A percentile compares a stretch with the other conserved stretches of the same genome.
These are phyloP conservation scores for Epicauta chinensis DNA, from an alignment of 1,140 invertebrate genomes.

Conservation along the genomic window DNA sequence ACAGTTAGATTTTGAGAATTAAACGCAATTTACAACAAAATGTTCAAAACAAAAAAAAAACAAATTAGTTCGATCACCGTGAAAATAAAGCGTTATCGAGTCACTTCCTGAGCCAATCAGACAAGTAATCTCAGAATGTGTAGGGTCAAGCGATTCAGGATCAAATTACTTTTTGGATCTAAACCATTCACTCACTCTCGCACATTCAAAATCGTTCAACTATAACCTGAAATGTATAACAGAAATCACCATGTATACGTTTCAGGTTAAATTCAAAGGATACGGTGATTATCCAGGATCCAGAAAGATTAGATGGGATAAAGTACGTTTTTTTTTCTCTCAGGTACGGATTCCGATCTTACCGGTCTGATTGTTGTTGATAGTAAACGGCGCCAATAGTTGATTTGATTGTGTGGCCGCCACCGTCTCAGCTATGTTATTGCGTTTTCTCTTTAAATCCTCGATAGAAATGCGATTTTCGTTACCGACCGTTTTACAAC, in stretches of 20 bases:
- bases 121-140: conserved; percentile 29
- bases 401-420: conserved; percentile 30
- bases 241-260: too few relatives aligned
- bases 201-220: too few relatives aligned
- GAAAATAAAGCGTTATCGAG: too few relatives aligned
- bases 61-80: too few relatives aligned
- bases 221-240: too few relatives aligned
- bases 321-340: conserved; percentile 4
- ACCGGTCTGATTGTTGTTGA: conserved; percentile 55
- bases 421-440: conserved; percentile 27
- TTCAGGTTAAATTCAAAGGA: too few relatives aligned
- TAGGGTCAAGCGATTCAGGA: too few relatives aligned
- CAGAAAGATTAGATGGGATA: neutral
- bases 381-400: conserved; percentile 36
- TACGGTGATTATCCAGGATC: neutral
- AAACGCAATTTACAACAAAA: conserved; percentile 8
- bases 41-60: too few relatives aligned
- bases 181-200: too few relatives aligned
- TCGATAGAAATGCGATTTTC: conserved; percentile 5
- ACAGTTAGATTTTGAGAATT: neutral
- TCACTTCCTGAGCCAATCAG: conserved; percentile 29
- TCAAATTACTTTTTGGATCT: too few relatives aligned
- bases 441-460: conserved; percentile 39
- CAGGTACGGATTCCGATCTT: conserved; percentile 43
- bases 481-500: conserved; percentile 18